Percentiles rank a stretch among this genome's conserved stretches.
phyloP scores from a whole-genome alignment of 2,888 invertebrate species.

The Dolichomitus sp. region DNA sequence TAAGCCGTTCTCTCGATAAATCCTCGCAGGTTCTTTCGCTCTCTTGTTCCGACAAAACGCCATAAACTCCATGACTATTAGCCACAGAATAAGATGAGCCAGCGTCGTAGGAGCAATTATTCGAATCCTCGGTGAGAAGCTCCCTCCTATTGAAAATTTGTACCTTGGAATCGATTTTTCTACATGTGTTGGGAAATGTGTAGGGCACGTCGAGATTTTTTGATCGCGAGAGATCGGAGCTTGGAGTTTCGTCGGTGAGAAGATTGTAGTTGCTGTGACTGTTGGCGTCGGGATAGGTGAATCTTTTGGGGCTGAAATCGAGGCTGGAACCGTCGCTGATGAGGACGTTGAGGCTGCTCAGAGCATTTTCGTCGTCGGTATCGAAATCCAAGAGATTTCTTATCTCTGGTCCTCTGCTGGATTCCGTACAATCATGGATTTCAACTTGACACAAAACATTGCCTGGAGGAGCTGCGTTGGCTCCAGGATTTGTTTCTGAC shows the following conservation, averaged over 20 bases:
- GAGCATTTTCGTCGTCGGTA: constrained; percentile 69
- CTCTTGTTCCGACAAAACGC: constrained; percentile 66
- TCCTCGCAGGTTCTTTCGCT: constrained; percentile 67
- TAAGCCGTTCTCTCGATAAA: constrained; percentile 60
- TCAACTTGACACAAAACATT: constrained; percentile 44
- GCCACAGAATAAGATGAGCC: constrained; percentile 72
- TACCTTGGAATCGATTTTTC: constrained; percentile 67
- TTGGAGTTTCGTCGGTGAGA: constrained; percentile 65
- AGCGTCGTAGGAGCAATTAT: constrained; percentile 54
- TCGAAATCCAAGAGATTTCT: constrained; percentile 68
- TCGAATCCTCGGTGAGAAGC: constrained; percentile 59
- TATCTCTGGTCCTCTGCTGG: constrained; percentile 53
- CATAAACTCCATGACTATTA: constrained; percentile 77
- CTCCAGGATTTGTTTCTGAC: background rate
- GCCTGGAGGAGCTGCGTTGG: background rate
- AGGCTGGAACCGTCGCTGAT: constrained; percentile 60
- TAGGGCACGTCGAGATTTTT: constrained; percentile 63
- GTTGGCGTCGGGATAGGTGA: constrained; percentile 70
- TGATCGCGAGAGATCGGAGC: constrained; percentile 52
- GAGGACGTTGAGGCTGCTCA: constrained; percentile 58
- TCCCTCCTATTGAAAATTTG: constrained; percentile 17
- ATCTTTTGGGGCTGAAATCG: constrained; percentile 66
- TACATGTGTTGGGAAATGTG: constrained; percentile 72
- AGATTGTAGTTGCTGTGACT: constrained; percentile 75
- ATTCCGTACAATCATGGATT: constrained; percentile 56